A percentile compares a stretch with the other conserved stretches of the same genome.
These are phyloP conservation scores for Calyptomena viridis DNA, from an alignment of 2,113 vertebrate genomes.

Conservation along the genomic window DNA sequence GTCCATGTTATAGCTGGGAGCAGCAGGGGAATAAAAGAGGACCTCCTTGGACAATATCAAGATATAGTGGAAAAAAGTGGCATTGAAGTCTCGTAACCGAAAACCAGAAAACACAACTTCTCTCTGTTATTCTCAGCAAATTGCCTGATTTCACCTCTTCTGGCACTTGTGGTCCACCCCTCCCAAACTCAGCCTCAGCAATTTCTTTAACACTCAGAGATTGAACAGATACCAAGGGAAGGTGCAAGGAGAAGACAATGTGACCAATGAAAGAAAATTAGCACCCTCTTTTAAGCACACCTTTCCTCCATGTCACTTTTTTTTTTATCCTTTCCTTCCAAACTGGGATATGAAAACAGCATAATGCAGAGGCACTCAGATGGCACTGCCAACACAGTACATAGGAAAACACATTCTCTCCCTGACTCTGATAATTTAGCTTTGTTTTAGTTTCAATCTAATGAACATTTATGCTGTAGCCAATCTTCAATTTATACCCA, in stretches of 20 bases:
- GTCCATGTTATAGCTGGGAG: background rate
- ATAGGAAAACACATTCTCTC: slow-evolving; percentile 25
- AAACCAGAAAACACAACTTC: background rate
- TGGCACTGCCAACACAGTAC: slow-evolving; percentile 5
- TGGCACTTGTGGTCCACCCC: background rate
- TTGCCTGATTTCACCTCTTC: background rate
- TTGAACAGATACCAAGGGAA: background rate
- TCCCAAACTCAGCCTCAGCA: background rate
- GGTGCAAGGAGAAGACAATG: background rate
- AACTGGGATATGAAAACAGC: background rate
- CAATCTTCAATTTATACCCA: slow-evolving; percentile 53
- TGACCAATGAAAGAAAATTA: background rate
- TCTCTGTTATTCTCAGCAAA: background rate
- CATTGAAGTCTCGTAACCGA: background rate
- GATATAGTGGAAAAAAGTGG: background rate
- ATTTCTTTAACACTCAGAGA: background rate
- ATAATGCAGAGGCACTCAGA: background rate
- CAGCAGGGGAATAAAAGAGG: background rate
- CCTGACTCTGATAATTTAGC: slow-evolving; percentile 38
- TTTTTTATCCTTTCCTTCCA: background rate
- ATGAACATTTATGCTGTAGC: slow-evolving; percentile 53
- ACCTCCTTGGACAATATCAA: background rate
- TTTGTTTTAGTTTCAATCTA: slow-evolving; percentile 60
- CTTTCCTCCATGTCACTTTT: background rate
- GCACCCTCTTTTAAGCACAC: background rate